Percentiles rank a stretch among this genome's conserved stretches.
These are phyloP conservation scores for Eilema sororculum DNA, from an alignment of 2,888 invertebrate species.

Conservation along the genomic window DNA sequence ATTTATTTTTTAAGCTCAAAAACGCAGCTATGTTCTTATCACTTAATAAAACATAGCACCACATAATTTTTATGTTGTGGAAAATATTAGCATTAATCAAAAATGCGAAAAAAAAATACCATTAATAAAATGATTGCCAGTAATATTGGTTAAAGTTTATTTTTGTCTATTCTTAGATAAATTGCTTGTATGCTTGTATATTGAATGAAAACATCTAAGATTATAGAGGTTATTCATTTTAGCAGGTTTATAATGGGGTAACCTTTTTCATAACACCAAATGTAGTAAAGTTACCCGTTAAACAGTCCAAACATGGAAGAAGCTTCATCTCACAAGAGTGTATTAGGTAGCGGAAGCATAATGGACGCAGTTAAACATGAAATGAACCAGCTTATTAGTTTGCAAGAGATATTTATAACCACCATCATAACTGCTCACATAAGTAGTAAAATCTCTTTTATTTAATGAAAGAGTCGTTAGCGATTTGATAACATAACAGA, in stretches of 20 bases:
- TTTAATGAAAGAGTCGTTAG: conserved; percentile 34
- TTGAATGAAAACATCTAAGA: too few species aligned
- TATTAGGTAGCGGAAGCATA: neutral
- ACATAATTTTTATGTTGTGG: too few species aligned
- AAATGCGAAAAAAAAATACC: too few species aligned
- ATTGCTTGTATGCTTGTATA: too few species aligned
- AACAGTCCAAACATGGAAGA: neutral
- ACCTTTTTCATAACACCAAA: neutral
- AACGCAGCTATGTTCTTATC: too few species aligned
- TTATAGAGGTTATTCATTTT: neutral
- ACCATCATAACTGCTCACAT: conserved; percentile 37
- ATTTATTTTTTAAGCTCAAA: too few species aligned
- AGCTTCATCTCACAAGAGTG: neutral
- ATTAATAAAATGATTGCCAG: too few species aligned
- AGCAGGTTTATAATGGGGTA: neutral
- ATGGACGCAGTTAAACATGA: neutral
- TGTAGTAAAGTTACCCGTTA: neutral
- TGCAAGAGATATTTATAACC: conserved; percentile 16
- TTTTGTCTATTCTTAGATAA: too few species aligned
- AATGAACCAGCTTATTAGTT: neutral
- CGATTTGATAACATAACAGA: neutral
- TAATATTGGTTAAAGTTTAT: too few species aligned
- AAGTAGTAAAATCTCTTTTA: conserved; percentile 8
- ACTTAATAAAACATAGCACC: too few species aligned
- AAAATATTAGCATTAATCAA: too few species aligned